Evolutionary conservation across 2,797 vertebrate species (phyloP).

Genomic region (Rhinella marina): DNA sequence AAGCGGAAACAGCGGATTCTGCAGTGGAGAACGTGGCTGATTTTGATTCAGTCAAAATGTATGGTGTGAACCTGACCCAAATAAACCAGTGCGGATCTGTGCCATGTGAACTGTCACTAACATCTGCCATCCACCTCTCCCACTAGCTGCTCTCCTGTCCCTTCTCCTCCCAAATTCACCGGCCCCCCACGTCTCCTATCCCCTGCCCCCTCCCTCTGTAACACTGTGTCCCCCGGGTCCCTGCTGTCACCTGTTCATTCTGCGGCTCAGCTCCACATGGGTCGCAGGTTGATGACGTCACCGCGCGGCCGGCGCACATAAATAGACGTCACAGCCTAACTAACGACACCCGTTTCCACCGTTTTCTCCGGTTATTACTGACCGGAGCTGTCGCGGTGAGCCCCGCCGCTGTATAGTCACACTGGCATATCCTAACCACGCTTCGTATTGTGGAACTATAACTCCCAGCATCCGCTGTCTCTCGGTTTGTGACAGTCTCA

Average conservation of each 20-base stretch:
- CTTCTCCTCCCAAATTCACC: not conserved
- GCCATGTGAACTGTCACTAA: too few species aligned
- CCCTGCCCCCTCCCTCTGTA: not conserved
- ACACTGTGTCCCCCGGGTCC: not conserved
- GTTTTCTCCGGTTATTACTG: not conserved
- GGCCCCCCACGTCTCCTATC: too few species aligned
- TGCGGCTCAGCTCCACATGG: constrained; percentile 14
- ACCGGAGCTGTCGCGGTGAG: not conserved
- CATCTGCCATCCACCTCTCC: too few species aligned
- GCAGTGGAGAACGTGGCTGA: too few species aligned
- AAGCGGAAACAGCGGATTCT: too few species aligned
- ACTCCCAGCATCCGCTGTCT: not conserved
- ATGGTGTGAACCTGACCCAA: too few species aligned
- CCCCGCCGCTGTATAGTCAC: not conserved
- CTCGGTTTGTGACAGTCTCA: too few species aligned
- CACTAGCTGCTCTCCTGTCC: not conserved
- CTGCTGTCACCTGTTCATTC: constrained; percentile 41
- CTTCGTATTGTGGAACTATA: not conserved
- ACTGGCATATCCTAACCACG: not conserved
- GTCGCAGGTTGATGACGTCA: constrained; percentile 14
- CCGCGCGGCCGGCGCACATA: not conserved
- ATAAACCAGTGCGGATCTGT: too few species aligned
- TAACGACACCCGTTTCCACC: not conserved
- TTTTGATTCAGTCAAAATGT: too few species aligned
- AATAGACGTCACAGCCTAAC: not conserved